Evolutionary conservation across 2,113 vertebrate species (phyloP).

Genomic region (Isichthys henryi): DNA sequence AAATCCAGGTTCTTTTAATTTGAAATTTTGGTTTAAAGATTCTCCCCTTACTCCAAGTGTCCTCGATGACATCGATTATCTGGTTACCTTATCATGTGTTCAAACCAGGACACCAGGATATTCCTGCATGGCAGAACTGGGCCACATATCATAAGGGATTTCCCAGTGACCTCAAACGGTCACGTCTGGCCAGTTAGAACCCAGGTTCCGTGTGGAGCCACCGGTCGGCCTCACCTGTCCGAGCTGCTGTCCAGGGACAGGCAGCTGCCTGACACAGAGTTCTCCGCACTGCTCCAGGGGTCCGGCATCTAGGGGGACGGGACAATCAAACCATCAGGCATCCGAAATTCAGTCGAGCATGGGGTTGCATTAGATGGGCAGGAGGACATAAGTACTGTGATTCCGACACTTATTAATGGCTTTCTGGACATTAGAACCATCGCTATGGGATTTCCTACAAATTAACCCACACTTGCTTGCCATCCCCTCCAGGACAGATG

Average conservation of each 20-base stretch:
- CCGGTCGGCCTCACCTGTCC: constrained; percentile 67
- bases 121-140: neutral
- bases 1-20: too few species aligned
- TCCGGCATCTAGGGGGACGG: constrained; percentile 74
- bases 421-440: neutral
- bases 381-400: neutral
- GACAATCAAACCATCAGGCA: neutral
- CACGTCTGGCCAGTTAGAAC: neutral
- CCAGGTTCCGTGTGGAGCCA: neutral
- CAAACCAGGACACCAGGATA: neutral
- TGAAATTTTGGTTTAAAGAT: neutral
- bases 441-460: neutral
- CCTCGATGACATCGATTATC: neutral
- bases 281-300: constrained; percentile 88
- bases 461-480: neutral
- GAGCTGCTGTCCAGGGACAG: constrained; percentile 89
- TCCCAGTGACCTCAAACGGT: neutral
- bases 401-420: neutral
- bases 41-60: neutral
- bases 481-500: neutral
- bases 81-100: neutral
- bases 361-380: neutral
- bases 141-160: neutral
- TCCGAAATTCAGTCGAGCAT: neutral
- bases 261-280: constrained; percentile 88